Conservation (phyloP, 2,797 vertebrate species). For the Hyperoplus lanceolatus region DNA sequence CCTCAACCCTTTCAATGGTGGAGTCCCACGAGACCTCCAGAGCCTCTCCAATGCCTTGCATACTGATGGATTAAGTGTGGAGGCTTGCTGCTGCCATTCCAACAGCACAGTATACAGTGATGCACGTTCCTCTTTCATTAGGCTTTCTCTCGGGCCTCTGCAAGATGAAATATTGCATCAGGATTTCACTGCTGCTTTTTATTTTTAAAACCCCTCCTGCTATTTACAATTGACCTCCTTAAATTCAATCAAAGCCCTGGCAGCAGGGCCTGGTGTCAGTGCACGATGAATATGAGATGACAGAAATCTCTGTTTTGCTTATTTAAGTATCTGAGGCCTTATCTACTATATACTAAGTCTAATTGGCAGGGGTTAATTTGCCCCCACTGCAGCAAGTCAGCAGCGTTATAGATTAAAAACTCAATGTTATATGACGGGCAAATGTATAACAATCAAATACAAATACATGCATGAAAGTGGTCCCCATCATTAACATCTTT, state of each 20-base stretch:
- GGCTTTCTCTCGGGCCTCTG: slow-evolving; percentile 57
- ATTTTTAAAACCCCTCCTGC: slow-evolving; percentile 58
- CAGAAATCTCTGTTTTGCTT: slow-evolving; percentile 50
- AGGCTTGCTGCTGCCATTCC: slow-evolving; percentile 60
- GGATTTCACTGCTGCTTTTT: slow-evolving; percentile 61
- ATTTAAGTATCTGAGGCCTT: slow-evolving; percentile 54
- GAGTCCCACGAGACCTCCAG: slow-evolving; percentile 68
- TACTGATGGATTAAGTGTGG: slow-evolving; percentile 72
- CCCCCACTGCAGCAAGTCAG: slow-evolving; percentile 16
- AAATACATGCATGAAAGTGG: background rate
- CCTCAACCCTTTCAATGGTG: slow-evolving; percentile 54
- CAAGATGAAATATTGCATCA: slow-evolving; percentile 74
- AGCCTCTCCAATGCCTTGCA: slow-evolving; percentile 68
- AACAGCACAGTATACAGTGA: slow-evolving; percentile 41
- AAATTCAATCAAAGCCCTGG: slow-evolving; percentile 48
- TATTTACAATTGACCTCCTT: slow-evolving; percentile 63
- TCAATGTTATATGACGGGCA: slow-evolving; percentile 26
- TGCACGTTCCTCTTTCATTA: slow-evolving; percentile 57
- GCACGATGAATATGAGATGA: slow-evolving; percentile 56
- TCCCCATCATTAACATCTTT: background rate
- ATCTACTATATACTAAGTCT: slow-evolving; percentile 48
- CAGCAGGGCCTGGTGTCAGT: slow-evolving; percentile 39
- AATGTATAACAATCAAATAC: slow-evolving; percentile 16
- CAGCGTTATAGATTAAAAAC: slow-evolving; percentile 34
- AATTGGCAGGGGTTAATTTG: slow-evolving; percentile 59